These are phyloP conservation scores for Tiliqua scincoides DNA, from an alignment of 2,113 vertebrate species.

Conservation along the genomic window DNA sequence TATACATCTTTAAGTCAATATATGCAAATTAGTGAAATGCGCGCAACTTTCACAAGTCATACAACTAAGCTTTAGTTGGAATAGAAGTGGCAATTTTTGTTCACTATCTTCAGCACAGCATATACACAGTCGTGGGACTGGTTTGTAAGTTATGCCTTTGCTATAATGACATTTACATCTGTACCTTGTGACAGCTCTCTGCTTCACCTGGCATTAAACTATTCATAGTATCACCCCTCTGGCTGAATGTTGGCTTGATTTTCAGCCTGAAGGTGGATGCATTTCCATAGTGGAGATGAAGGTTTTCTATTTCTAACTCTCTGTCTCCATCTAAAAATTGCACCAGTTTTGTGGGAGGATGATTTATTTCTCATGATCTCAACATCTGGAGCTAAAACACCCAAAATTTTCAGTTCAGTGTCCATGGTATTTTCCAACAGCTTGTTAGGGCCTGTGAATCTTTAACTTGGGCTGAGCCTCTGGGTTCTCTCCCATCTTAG, in stretches of 20 bases:
- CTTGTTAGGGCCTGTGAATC: not conserved
- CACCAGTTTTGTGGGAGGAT: not conserved
- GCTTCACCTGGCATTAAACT: rapidly evolving
- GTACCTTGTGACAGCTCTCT: not conserved
- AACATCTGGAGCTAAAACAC: not conserved
- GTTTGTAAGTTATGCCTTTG: not conserved
- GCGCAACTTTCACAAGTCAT: not conserved
- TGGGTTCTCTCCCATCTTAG: not conserved
- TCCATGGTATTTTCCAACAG: not conserved
- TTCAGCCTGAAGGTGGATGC: not conserved
- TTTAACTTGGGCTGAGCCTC: not conserved
- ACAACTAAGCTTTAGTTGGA: no score
- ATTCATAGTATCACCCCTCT: not conserved
- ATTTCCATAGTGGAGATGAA: not conserved
- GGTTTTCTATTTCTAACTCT: not conserved
- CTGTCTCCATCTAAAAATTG: not conserved
- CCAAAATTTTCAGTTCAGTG: not conserved
- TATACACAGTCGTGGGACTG: not conserved
- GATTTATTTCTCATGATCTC: not conserved
- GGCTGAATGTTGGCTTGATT: not conserved
- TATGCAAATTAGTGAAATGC: no score
- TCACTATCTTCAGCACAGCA: no score
- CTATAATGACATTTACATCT: not conserved
- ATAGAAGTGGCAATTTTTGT: no score
- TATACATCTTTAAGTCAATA: no score